These are phyloP conservation scores for Mormoops blainvillei DNA, from an alignment of 2,113 vertebrate species.

Conservation along the genomic window DNA sequence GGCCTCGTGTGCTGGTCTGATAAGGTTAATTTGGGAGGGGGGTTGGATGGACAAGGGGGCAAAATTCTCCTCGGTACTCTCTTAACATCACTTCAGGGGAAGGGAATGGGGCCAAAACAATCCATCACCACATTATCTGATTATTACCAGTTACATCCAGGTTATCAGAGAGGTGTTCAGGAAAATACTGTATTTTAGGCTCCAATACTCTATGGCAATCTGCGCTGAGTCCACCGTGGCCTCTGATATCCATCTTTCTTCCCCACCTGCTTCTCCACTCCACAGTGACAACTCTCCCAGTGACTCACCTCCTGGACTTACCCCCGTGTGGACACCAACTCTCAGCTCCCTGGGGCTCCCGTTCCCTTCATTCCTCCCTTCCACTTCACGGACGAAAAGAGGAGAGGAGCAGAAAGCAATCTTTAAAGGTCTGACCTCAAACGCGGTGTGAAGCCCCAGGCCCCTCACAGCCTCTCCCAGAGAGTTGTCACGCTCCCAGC, in stretches of 20 bases:
- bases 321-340: fast-evolving
- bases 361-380: neutral
- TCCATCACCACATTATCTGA: neutral
- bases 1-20: neutral
- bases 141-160: neutral
- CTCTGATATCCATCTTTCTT: neutral
- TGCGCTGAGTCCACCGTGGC: neutral
- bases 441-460: neutral
- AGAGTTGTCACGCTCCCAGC: neutral
- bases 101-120: neutral
- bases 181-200: neutral
- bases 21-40: neutral
- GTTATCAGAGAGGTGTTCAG: neutral
- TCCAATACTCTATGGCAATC: neutral
- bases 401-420: neutral
- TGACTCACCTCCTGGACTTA: neutral
- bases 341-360: neutral
- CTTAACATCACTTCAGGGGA: neutral
- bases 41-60: neutral
- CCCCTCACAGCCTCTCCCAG: neutral
- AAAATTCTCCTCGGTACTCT: neutral
- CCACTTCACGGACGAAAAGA: neutral
- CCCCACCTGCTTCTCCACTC: neutral
- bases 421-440: neutral
- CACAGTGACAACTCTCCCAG: neutral